Conservation (phyloP, 2,888 invertebrate species). For the Acrocyrtus sp. region DNA sequence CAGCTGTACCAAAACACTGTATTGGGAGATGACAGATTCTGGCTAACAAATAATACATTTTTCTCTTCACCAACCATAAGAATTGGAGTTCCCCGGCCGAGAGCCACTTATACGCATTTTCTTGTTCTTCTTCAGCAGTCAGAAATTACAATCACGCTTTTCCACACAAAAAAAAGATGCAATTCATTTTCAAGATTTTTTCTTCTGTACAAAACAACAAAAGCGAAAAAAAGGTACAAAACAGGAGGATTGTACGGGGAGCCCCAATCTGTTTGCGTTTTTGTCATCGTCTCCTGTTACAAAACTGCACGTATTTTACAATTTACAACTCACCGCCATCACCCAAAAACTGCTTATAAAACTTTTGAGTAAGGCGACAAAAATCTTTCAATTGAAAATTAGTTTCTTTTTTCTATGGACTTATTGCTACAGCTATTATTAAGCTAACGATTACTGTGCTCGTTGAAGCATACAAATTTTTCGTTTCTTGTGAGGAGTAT, state of each 20-base stretch:
- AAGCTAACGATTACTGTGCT: conserved; percentile 21
- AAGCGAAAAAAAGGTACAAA: conserved; percentile 11
- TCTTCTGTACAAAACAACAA: not conserved
- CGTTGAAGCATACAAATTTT: conserved; percentile 17
- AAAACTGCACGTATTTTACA: not conserved
- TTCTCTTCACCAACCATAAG: too few species aligned
- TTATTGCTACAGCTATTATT: conserved; percentile 11
- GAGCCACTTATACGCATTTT: conserved; percentile 1
- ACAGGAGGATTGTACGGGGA: not conserved
- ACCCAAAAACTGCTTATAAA: too few species aligned
- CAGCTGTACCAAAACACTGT: not conserved
- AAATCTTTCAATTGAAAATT: conserved; percentile 6
- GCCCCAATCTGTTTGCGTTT: not conserved
- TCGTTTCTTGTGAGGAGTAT: too few species aligned
- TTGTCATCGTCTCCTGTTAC: not conserved
- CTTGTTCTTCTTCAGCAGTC: conserved; percentile 13
- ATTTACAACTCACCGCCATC: too few species aligned
- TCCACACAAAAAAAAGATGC: conserved; percentile 2
- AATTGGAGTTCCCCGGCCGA: not conserved
- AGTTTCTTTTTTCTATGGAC: not conserved
- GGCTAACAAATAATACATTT: conserved; percentile 13
- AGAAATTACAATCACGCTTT: not conserved
- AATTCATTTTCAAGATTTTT: not conserved
- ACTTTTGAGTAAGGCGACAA: not conserved
- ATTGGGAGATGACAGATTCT: not conserved